Percentiles rank a stretch among this genome's conserved stretches.
Conservation (phyloP, 2,113 vertebrate genomes). For the Bubo bubo region DNA sequence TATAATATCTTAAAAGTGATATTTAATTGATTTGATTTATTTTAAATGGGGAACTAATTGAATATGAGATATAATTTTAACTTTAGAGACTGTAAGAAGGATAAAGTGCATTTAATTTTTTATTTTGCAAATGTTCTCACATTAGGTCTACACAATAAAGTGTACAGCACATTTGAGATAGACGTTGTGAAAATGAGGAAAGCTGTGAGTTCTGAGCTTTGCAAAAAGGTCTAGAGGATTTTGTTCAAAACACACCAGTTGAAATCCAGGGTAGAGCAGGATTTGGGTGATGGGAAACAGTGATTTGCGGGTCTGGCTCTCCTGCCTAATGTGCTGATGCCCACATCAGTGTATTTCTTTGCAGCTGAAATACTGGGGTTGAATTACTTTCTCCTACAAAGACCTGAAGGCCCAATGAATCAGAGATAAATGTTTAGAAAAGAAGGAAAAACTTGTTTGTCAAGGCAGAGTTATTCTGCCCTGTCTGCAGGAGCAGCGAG, state of each 20-base stretch:
- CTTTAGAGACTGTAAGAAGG: constrained; percentile 27
- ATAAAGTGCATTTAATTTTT: constrained; percentile 48
- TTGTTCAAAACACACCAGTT: background rate
- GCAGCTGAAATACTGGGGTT: background rate
- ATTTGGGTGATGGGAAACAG: background rate
- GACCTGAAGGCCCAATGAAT: constrained; percentile 47
- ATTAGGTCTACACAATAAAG: background rate
- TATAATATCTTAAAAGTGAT: constrained; percentile 11
- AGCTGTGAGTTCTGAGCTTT: background rate
- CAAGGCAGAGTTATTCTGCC: background rate
- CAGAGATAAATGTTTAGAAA: constrained; percentile 14
- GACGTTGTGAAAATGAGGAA: background rate
- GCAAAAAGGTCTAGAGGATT: background rate
- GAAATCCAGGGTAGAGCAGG: background rate
- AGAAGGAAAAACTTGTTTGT: background rate
- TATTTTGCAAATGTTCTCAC: constrained; percentile 32
- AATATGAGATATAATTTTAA: constrained; percentile 61
- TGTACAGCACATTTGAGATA: background rate
- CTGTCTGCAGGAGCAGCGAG: background rate
- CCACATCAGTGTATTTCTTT: constrained; percentile 3
- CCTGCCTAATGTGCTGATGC: background rate
- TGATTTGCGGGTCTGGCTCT: constrained; percentile 18
- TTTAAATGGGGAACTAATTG: constrained; percentile 32
- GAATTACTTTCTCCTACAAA: constrained; percentile 39
- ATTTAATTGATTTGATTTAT: constrained; percentile 59